Percentiles rank a stretch among this genome's conserved stretches.
These are phyloP conservation scores for Vipera ursinii DNA, from an alignment of 2,797 vertebrate species.

Conservation along the genomic window DNA sequence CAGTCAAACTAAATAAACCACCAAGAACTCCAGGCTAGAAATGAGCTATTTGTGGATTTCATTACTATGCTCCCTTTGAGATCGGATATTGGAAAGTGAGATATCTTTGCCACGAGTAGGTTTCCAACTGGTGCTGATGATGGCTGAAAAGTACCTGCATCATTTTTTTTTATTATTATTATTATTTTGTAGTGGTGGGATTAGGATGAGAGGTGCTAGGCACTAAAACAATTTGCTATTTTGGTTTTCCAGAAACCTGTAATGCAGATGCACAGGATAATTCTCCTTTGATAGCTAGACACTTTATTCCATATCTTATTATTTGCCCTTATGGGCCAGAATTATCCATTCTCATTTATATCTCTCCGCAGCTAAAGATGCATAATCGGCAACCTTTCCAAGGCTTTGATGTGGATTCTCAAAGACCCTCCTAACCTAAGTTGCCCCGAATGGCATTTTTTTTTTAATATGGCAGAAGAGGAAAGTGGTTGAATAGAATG, in stretches of 20 bases:
- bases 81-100: slow-evolving; percentile 63
- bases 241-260: neutral
- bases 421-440: neutral
- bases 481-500: neutral
- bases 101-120: slow-evolving; percentile 66
- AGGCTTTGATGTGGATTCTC: neutral
- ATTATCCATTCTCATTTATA: neutral
- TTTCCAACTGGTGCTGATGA: slow-evolving; percentile 65
- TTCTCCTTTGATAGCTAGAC: neutral
- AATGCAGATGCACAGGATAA: neutral
- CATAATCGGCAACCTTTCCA: neutral
- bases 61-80: slow-evolving; percentile 69
- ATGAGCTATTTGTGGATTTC: slow-evolving; percentile 68
- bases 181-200: slow-evolving; percentile 50
- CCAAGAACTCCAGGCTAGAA: slow-evolving; percentile 68
- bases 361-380: neutral
- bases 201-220: neutral
- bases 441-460: neutral
- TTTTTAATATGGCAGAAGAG: neutral
- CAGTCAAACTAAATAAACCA: slow-evolving; percentile 75
- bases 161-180: neutral
- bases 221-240: slow-evolving; percentile 44
- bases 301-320: neutral
- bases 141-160: slow-evolving; percentile 61
- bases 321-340: neutral